Evolutionary conservation across 2,113 vertebrate genomes (phyloP).

Genomic region (Pangasianodon hypophthalmus): DNA sequence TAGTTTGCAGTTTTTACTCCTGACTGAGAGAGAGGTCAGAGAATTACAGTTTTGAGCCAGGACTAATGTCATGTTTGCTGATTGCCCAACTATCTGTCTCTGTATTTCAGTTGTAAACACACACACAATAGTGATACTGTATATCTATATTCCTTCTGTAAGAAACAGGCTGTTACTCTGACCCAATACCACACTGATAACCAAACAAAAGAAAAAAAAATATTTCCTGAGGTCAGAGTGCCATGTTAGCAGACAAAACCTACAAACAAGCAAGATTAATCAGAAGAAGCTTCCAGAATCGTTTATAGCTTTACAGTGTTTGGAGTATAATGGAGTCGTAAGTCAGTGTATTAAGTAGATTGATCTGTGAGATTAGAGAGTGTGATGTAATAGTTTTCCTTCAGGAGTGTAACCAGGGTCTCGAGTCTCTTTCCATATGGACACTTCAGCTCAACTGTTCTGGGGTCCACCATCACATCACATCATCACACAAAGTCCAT

Average conservation of each 20-base stretch:
- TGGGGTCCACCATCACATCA: constrained; percentile 18
- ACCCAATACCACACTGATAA: background rate
- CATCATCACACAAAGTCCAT: constrained; percentile 10
- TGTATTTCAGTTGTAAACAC: background rate
- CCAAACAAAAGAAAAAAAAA: background rate
- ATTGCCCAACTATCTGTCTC: too few species aligned
- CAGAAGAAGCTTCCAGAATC: background rate
- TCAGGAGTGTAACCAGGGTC: constrained; percentile 1
- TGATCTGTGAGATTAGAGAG: too few species aligned
- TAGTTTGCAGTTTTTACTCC: constrained; percentile 20
- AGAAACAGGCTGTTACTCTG: background rate
- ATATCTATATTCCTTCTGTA: background rate
- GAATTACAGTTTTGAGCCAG: background rate
- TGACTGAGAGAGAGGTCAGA: background rate
- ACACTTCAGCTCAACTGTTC: constrained; percentile 13
- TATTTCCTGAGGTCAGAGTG: constrained; percentile 21
- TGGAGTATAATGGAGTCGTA: constrained; percentile 1
- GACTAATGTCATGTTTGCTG: background rate
- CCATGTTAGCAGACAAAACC: constrained; percentile 7
- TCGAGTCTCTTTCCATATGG: constrained; percentile 7
- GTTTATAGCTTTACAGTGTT: constrained; percentile 9
- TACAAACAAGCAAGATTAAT: constrained; percentile 18
- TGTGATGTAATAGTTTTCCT: background rate
- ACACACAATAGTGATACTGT: background rate
- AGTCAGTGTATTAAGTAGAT: constrained; percentile 3